Evolutionary conservation across 92 coral and sea anemone genomes (phyloP), one percentile per base, ranked within the genome.

Genomic region (Muricea muricata): DNA sequence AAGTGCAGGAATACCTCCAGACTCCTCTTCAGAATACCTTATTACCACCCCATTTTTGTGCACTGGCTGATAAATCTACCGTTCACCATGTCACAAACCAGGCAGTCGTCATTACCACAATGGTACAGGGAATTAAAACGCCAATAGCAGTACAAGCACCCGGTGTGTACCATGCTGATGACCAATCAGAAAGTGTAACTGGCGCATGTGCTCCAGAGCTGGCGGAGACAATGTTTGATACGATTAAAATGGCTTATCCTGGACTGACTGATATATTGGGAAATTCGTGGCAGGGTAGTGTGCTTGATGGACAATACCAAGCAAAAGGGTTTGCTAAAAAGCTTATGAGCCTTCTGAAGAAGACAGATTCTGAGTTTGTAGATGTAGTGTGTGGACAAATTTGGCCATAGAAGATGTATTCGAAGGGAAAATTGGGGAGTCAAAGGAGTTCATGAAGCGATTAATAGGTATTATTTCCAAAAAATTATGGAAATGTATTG

Each of bases 41-140:
- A 34, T 3, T 69, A 26, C 47, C 48, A 0, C 46, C 46, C 0
- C 81, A 76, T 76, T 76, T 32, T 39, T 76, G 42, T 31, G 66
- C 14, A 4, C 10, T 55, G 6, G 67, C 67, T 8, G 81, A 76
- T 31, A 76, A 76, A 31, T 55, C 70, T 28, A 63, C 70, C 0
- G 70, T 63, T 32, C 80, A 74, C 39, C 63, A 23, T 0, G 80
- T 74, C n/a, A 70, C 76, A 14, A 70, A 70, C 18, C 76, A 70
- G 21, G 50, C 25, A n/a, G 39, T 74, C 35, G 61, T 48, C 34
- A 47, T 74, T 24, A 42, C 48, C 31, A 32, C 81, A 14, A 76
- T 76, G 81, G 67, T 55, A 13, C 25, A 52, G 29, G 66, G 81
- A 6, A 31, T 28, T 50, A 52, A 50, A 76, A 50, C 65, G 25